Evolutionary conservation across 30 jellyfish, hydroid and myxozoan genomes (phyloP), one percentile per base, ranked within the genome.

Genomic region (Morbakka virulenta): DNA sequence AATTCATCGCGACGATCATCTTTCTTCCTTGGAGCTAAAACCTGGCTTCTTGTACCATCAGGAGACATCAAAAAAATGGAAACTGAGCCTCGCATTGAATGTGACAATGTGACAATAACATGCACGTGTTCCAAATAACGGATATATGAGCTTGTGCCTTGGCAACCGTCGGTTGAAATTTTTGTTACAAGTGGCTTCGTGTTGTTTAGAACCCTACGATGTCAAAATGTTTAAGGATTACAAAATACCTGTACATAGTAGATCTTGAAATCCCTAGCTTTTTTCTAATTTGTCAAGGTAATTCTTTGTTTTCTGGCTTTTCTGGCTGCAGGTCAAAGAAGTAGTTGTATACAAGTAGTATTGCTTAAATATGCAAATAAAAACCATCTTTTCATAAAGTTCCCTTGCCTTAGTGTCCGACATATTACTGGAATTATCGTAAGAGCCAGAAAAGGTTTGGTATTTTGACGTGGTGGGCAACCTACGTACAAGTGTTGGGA

Each of bases 121-220:
- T 84, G 98, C 64, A 86, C 96, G 57, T 91, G 98, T 67, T 91
- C 98, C 47, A 85, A 35, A 81, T 67, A 91, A 14, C 91, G 91
- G 17, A 91, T 77, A 74, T 52, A 47, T 23, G 79, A 78, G 22
- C 73, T 17, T 2, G 93, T 85, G 14, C 98, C 95, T 51, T 74
- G 53, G 81, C 98, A 91, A 1, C 82, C 92, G 12, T 69, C 85
- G 22, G 94, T 63, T 64, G 57, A 79, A 72, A 91, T 74, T 27
- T 79, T 65, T 31, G 67, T 66, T 2, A 64, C 64, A 72, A 91
- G 72, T 23, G 86, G 96, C 28, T 64, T 30, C 14, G 81, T 78
- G 57, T 84, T 72, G 75, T 86, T 77, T 28, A 91, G 73, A 13
- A 87, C 67, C 22, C 94, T 82, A 35, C 13, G 57, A 41, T 6